These are phyloP conservation scores for Syrphus vitripennis DNA, from an alignment of 2,888 invertebrate species.

Conservation along the genomic window DNA sequence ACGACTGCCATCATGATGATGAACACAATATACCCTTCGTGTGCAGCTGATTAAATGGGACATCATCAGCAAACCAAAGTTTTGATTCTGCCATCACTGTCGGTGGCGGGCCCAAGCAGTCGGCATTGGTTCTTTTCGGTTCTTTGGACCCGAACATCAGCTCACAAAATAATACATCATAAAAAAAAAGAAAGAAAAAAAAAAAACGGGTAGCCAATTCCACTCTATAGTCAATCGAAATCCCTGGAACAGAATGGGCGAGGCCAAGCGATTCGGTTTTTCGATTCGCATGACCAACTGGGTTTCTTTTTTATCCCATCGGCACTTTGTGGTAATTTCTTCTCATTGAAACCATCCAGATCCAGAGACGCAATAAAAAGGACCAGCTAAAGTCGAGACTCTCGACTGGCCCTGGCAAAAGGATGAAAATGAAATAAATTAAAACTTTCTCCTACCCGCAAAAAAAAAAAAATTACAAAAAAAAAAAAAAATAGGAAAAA, in stretches of 20 bases:
- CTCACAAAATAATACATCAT: background rate
- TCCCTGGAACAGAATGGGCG: conserved; percentile 36
- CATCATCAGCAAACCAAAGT: conserved; percentile 47
- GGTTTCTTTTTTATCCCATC: conserved; percentile 55
- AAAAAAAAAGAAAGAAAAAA: background rate
- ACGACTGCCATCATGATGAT: conserved; percentile 24
- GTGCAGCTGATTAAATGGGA: conserved; percentile 68
- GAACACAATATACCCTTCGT: conserved; percentile 48
- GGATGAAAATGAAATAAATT: conserved; percentile 66
- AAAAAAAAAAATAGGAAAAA: background rate
- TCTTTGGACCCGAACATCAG: conserved; percentile 18
- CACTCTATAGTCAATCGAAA: conserved; percentile 48
- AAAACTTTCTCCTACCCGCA: conserved; percentile 61
- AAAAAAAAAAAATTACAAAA: background rate
- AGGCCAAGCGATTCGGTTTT: conserved; percentile 53
- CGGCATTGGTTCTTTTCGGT: background rate
- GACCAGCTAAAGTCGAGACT: conserved; percentile 23
- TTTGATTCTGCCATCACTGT: background rate
- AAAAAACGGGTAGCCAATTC: conserved; percentile 17
- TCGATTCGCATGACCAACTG: conserved; percentile 62
- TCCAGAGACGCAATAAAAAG: conserved; percentile 22
- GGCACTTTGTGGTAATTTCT: conserved; percentile 70
- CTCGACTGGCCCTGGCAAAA: conserved; percentile 12
- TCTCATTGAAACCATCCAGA: conserved; percentile 46
- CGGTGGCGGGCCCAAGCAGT: background rate